Base-by-base conservation (phyloP, 2,797 vertebrate species). In the Rhinatrema bivittatum region DNA sequence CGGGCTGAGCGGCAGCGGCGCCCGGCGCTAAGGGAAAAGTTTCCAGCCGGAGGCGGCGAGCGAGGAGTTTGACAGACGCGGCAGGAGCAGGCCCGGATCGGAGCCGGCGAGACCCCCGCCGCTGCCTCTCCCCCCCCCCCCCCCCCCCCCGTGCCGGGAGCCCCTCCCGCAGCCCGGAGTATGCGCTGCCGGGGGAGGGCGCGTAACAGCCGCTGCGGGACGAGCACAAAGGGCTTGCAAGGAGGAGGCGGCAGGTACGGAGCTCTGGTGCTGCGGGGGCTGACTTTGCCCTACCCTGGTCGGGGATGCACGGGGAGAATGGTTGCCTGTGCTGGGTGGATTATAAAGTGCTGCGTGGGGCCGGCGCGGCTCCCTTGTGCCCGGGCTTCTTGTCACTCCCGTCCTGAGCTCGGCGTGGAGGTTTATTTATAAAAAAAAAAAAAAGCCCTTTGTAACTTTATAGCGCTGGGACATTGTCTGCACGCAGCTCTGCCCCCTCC, bases 11-110 rank as follows among this genome's bases (percentile, higher is more conserved):
- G 20, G 5, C 17, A 16, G 10, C 11, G 22, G 9, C 52, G 36
- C 64, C n/a, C 28, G 25, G 56, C 60, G 68, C 66, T 69, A 63
- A 69, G n/a, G n/a, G n/a, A n/a, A n/a, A n/a, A n/a, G n/a, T n/a
- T n/a, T n/a, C n/a, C n/a, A n/a, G n/a, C n/a, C n/a, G n/a, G n/a
- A n/a, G n/a, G n/a, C n/a, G n/a, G n/a, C n/a, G n/a, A n/a, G n/a
- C n/a, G n/a, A n/a, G n/a, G n/a, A n/a, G n/a, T n/a, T n/a, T n/a
- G n/a, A n/a, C n/a, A n/a, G n/a, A n/a, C n/a, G n/a, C n/a, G n/a
- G n/a, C n/a, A n/a, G n/a, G n/a, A n/a, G n/a, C n/a, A n/a, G 32
- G 27, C 35, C 24, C 10, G 1, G 10, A 9, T 2, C 2, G 7
- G 14, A 40, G 65, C 55, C 36, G n/a, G 57, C 16, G 33, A 0